These are phyloP conservation scores for Tamandua tetradactyla DNA, from an alignment of 2,797 vertebrate genomes.

Conservation along the genomic window DNA sequence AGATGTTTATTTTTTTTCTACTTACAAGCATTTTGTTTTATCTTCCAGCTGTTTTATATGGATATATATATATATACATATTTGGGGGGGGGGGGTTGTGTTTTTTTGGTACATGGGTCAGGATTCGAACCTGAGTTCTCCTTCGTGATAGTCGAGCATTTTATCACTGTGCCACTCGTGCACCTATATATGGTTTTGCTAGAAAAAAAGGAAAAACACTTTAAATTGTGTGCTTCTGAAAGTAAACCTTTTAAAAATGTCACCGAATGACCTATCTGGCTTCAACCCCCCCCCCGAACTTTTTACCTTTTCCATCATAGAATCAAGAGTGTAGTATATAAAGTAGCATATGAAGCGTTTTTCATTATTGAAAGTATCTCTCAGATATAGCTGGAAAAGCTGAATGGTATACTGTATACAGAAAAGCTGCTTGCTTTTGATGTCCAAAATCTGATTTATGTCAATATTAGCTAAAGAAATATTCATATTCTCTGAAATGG, in stretches of 20 bases:
- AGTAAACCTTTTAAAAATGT: conserved; percentile 60
- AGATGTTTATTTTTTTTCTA: neutral
- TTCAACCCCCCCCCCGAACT: neutral
- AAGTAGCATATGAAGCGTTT: neutral
- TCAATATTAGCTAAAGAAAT: conserved; percentile 41
- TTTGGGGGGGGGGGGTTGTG: too few species aligned
- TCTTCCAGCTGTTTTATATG: conserved; percentile 38
- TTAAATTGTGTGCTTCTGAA: conserved; percentile 47
- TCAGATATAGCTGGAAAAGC: neutral
- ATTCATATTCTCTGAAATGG: neutral
- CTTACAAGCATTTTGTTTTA: neutral
- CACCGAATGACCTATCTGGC: conserved; percentile 17
- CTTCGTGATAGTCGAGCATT: too few species aligned
- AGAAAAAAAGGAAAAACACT: neutral
- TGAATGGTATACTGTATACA: neutral
- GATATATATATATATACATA: too few species aligned
- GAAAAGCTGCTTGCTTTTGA: neutral
- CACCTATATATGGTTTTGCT: conserved; percentile 19
- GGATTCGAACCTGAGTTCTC: too few species aligned
- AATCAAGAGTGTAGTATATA: neutral
- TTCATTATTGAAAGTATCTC: conserved; percentile 11
- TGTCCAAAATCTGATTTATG: conserved; percentile 16
- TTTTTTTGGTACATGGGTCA: too few species aligned
- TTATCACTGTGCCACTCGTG: too few species aligned
- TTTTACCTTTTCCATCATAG: conserved; percentile 36